Evolutionary conservation across 2,888 invertebrate genomes (phyloP), one percentile per base, ranked within the genome.

Genomic region (Zhuqinia jingwanae): DNA sequence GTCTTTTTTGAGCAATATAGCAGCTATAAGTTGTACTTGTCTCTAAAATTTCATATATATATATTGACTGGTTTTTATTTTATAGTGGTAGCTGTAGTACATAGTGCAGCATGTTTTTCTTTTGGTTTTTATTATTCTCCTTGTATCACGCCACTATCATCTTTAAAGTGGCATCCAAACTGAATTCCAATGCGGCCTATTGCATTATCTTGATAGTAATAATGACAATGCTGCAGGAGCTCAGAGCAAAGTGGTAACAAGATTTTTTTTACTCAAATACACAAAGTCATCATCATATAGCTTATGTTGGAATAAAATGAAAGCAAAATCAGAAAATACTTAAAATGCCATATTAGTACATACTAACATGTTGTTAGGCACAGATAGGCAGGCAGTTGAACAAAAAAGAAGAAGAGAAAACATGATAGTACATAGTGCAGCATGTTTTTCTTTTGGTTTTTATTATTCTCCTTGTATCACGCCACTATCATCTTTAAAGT

Each of bases 381-480:
- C n/a, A n/a, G n/a, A n/a, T n/a, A n/a, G n/a, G n/a, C n/a, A n/a
- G n/a, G n/a, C n/a, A n/a, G n/a, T n/a, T n/a, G n/a, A n/a, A n/a
- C n/a, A n/a, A n/a, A n/a, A n/a, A n/a, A n/a, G n/a, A n/a, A n/a
- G 36, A 53, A n/a, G 36, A 65, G 36, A 10, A n/a, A 42, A 42
- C 42, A 65, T 65, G 6, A 36, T n/a, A n/a, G n/a, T n/a, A n/a
- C n/a, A n/a, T n/a, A n/a, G n/a, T n/a, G n/a, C n/a, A 36, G 65
- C 65, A 15, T n/a, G 13, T 50, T 50, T 47, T 50, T 63, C 50
- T 42, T 25, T 27, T 25, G 15, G 50, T 17, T 22, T 42, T 80
- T 80, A 56, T 80, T 80, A 80, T 80, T 80, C 80, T 70, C 53
- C 68, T 8, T 80, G 80, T 70, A n/a, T n/a, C n/a, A n/a, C n/a